These are phyloP conservation scores for Crepidodera aurea DNA, from an alignment of 2,888 invertebrate genomes.

Conservation along the genomic window DNA sequence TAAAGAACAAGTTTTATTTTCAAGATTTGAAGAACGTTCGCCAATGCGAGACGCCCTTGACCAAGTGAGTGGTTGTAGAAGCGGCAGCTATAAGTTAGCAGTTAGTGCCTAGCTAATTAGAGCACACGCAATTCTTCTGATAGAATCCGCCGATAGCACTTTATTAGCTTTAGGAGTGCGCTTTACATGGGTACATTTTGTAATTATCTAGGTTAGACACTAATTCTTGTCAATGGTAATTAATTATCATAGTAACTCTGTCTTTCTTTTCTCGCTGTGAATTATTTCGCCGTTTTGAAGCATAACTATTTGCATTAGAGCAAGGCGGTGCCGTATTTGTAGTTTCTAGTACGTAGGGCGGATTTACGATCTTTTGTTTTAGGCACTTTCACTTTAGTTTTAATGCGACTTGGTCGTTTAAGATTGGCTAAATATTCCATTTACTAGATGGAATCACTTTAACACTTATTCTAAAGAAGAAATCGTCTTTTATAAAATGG, in stretches of 20 bases:
- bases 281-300: constrained; percentile 1
- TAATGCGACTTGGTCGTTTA: neutral
- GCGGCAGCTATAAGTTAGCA: constrained; percentile 1
- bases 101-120: constrained; percentile 21
- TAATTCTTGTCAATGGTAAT: constrained; percentile 40
- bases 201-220: constrained; percentile 42
- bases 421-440: too few species aligned
- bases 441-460: too few species aligned
- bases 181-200: constrained; percentile 39
- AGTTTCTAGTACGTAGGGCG: constrained; percentile 13
- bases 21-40: too few species aligned
- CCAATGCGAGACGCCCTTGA: neutral
- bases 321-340: constrained; percentile 20
- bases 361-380: constrained; percentile 14
- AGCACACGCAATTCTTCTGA: constrained; percentile 20
- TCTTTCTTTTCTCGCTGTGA: constrained; percentile 3
- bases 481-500: too few species aligned
- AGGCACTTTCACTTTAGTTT: constrained; percentile 2
- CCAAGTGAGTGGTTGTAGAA: neutral
- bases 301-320: neutral
- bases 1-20: too few species aligned
- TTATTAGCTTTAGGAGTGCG: constrained; percentile 4
- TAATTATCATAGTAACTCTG: constrained; percentile 26
- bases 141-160: constrained; percentile 17
- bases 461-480: too few species aligned